Conservation (phyloP, 2,888 invertebrate genomes). For the Homarus gammarus region DNA sequence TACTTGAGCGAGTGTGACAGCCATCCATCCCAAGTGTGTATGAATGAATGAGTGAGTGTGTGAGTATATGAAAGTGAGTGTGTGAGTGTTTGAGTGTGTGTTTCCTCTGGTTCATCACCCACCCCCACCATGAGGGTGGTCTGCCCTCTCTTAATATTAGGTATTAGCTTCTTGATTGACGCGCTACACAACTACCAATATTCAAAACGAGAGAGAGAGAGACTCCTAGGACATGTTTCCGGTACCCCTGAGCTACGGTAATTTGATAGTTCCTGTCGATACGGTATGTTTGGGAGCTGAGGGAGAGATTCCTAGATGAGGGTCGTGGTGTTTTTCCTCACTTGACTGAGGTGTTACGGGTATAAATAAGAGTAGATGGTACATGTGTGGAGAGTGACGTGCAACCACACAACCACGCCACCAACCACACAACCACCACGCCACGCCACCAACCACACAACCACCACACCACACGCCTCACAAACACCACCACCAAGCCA, state of each 20-base stretch:
- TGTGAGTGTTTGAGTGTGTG: not conserved
- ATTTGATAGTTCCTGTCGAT: not conserved
- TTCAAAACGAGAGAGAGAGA: slow-evolving; percentile 1
- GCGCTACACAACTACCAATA: not conserved
- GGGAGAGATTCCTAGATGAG: not conserved
- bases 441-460: too few species aligned
- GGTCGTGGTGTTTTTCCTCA: too few species aligned
- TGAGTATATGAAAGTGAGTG: not conserved
- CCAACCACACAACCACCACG: too few species aligned
- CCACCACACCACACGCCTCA: too few species aligned
- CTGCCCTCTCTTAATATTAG: not conserved
- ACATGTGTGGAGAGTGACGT: too few species aligned
- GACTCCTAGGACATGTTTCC: too few species aligned
- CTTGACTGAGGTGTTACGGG: too few species aligned
- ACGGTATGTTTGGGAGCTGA: not conserved
- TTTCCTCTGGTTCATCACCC: not conserved
- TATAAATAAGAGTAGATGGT: too few species aligned
- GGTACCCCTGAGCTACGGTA: not conserved
- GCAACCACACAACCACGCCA: too few species aligned
- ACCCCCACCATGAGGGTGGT: too few species aligned
- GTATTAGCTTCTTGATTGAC: not conserved
- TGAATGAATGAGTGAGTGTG: slow-evolving; percentile 34
- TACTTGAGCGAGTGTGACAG: too few species aligned
- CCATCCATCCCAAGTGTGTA: slow-evolving; percentile 37
- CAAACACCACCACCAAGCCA: too few species aligned